Conservation (phyloP, 37 sponge, comb jelly and placozoan species). For the Halichondria panicea region DNA sequence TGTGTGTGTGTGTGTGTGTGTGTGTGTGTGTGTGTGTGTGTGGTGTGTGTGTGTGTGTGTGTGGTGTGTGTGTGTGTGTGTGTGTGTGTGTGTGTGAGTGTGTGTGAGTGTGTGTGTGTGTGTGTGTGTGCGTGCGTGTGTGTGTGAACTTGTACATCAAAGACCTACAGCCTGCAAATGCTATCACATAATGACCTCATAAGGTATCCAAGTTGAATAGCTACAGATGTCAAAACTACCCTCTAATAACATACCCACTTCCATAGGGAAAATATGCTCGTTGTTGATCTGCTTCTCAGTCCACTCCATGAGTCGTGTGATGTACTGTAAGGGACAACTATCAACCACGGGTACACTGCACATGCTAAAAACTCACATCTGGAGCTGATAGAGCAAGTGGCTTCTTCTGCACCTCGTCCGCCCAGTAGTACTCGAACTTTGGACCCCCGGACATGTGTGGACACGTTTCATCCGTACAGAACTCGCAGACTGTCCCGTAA, state of each 20-base stretch:
- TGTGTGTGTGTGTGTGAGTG: no score
- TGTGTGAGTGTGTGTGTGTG: no score
- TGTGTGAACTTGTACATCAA: no score
- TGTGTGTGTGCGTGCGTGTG: no score
- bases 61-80: no score
- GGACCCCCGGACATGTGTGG: constrained; percentile 94
- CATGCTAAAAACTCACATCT: constrained; percentile 12
- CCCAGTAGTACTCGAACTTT: constrained; percentile 93
- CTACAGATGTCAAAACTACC: no score
- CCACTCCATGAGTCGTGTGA: constrained; percentile 85
- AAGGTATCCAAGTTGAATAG: no score
- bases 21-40: not conserved
- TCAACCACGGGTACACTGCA: not conserved
- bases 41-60: no score
- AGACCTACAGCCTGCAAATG: no score
- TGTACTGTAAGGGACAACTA: constrained; percentile 55
- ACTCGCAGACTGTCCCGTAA: constrained; percentile 85
- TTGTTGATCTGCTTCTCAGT: constrained; percentile 83
- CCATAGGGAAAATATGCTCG: constrained; percentile 66
- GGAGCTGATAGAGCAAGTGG: constrained; percentile 80
- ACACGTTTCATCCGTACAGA: constrained; percentile 72
- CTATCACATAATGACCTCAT: no score
- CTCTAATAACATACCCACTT: constrained; percentile 69
- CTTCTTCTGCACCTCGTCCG: constrained; percentile 88
- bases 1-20: not conserved